Evolutionary conservation across 2,113 vertebrate species (phyloP).

Genomic region (Psittacara wagleri): DNA sequence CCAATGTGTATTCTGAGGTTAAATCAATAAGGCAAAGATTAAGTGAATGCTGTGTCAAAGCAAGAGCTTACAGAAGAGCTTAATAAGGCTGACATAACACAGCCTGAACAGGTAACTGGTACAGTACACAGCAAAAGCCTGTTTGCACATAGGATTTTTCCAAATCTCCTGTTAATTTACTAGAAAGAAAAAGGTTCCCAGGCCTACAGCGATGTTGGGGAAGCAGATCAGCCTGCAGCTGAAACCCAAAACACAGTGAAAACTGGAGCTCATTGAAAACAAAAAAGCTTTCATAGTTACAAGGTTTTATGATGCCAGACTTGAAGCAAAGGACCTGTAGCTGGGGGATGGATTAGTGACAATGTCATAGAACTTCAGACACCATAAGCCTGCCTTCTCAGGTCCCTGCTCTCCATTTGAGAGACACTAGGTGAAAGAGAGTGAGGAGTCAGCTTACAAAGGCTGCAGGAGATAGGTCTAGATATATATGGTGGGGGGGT

Average conservation of each 20-base stretch:
- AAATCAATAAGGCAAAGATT: conserved; percentile 17
- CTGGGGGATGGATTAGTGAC: neutral
- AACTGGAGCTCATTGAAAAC: neutral
- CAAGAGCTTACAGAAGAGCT: neutral
- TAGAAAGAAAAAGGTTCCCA: neutral
- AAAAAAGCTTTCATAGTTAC: neutral
- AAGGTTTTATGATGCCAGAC: neutral
- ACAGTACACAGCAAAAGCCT: neutral
- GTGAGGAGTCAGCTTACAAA: neutral
- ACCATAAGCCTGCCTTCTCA: neutral
- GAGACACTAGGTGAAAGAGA: neutral
- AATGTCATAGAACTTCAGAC: neutral
- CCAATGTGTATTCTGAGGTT: neutral
- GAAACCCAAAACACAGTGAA: neutral
- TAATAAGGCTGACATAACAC: neutral
- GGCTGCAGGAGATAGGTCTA: neutral
- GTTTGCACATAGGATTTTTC: neutral
- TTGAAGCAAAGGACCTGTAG: neutral
- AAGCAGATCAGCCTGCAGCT: neutral
- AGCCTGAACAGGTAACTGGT: neutral
- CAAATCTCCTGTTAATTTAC: neutral
- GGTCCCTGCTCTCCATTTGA: neutral
- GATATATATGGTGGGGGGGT: rapidly evolving
- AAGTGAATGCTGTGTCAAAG: neutral
- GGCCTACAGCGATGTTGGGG: neutral